phyloP scores from a whole-genome alignment of 2,888 invertebrate species.

The Eristalinus sepulchralis region DNA sequence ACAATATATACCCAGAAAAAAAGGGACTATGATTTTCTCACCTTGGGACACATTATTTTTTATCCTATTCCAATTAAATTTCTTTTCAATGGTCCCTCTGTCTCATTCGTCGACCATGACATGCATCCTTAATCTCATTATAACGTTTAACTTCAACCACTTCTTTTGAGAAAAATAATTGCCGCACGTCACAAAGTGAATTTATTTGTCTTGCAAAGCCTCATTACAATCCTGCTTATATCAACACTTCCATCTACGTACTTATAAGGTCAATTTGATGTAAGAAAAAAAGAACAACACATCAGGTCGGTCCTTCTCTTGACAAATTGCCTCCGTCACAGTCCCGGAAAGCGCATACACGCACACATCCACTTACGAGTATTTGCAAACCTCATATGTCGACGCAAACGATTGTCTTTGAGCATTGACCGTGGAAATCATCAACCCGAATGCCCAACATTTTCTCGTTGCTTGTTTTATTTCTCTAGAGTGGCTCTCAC shows the following conservation, averaged over 20 bases:
- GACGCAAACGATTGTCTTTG: slow-evolving; percentile 58
- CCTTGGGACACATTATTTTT: too few species aligned
- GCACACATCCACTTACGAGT: too few species aligned
- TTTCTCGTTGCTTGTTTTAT: background rate
- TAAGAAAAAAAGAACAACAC: slow-evolving; percentile 10
- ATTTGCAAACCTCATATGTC: slow-evolving; percentile 2
- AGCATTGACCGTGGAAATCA: slow-evolving; percentile 67
- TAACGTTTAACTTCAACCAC: too few species aligned
- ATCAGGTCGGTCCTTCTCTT: slow-evolving; percentile 5
- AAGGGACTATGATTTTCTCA: too few species aligned
- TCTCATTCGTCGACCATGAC: too few species aligned
- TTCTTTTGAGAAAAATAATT: background rate
- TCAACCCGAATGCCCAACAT: slow-evolving; percentile 48
- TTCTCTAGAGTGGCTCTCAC: slow-evolving; percentile 3
- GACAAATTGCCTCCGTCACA: slow-evolving; percentile 58
- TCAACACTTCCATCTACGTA: background rate
- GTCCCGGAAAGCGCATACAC: slow-evolving; percentile 21
- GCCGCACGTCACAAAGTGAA: background rate
- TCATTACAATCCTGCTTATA: background rate
- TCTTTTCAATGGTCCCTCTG: too few species aligned
- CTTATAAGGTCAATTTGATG: slow-evolving; percentile 29
- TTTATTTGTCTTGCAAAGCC: background rate
- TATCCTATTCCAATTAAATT: too few species aligned
- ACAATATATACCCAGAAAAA: too few species aligned
- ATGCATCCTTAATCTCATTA: too few species aligned